phyloP scores from a whole-genome alignment of 2,797 vertebrate species.

The Cryptoprocta ferox region DNA sequence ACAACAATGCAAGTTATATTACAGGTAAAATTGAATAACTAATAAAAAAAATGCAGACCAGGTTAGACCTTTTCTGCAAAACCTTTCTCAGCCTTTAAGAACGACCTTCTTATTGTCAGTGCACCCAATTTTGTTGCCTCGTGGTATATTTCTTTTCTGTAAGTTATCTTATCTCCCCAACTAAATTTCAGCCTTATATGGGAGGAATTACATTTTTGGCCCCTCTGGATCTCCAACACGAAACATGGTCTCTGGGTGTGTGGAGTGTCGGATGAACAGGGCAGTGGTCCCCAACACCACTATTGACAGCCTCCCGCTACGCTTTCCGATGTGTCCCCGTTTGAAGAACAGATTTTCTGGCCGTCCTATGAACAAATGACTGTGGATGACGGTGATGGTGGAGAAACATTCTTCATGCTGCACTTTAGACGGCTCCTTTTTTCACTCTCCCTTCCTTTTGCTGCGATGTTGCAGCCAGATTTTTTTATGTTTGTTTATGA shows the following conservation, averaged over 20 bases:
- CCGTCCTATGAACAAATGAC: not conserved
- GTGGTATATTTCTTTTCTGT: not conserved
- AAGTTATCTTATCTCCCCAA: not conserved
- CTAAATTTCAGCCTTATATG: not conserved
- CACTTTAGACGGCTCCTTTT: not conserved
- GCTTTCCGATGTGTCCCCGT: not conserved
- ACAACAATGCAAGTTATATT: not conserved
- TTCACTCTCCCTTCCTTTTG: not conserved
- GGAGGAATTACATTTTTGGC: not conserved
- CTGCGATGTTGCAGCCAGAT: not conserved
- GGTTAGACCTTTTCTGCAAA: not conserved
- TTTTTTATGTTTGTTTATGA: constrained; percentile 31
- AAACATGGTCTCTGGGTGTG: not conserved
- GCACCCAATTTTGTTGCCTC: not conserved
- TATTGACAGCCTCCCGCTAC: not conserved
- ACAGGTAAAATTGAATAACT: not conserved
- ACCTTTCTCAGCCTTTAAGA: not conserved
- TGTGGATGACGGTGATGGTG: not conserved
- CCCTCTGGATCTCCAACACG: not conserved
- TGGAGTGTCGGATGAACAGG: too few relatives aligned
- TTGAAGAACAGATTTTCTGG: not conserved
- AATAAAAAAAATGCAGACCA: not conserved
- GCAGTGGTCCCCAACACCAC: not conserved
- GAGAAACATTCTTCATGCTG: not conserved
- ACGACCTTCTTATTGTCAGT: not conserved